Evolutionary conservation across 1,140 invertebrate species (phyloP), one percentile per base, ranked within the genome.

Genomic region (Hirudo medicinalis): DNA sequence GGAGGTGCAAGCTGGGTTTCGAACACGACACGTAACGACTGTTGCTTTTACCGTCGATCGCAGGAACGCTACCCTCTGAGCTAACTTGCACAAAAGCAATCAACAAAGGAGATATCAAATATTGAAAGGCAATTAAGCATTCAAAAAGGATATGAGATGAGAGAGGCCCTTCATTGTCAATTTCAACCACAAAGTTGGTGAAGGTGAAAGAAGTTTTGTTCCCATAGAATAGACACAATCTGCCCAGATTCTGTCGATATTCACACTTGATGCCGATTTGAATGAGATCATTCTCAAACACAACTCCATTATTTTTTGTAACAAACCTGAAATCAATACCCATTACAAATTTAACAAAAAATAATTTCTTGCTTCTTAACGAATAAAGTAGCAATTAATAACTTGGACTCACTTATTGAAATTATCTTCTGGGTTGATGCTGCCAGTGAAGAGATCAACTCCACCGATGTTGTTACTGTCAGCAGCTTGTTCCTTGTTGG

Each of bases 231-330:
- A 99, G 83, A 32, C 91, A 91, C 75, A 99, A 86, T 74, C 96
- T 87, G 13, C 94, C 96, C 75, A 98, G 86, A 85, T 98, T 98
- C 80, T 94, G 90, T 78, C 92, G 85, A 71, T 79, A 83, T 82
- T 99, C 96, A 76, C 92, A 92, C 83, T 99, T 99, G 0, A 97
- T 91, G 71, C 95, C 96, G 77, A 99, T 96, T 86, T 99, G 96
- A 72, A 99, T 89, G 66, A 97, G 84, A 78, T 97, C 94, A 84
- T 97, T 98, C 84, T 99, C 96, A 84, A 94, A 99, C 15, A 99
- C 85, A 29, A 99, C 91, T 43, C 96, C 97, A 74, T 80, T 81
- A 72, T 80, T 78, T 85, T 98, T 99, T 81, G 92, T 95, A 67
- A 97, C 86, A 81, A 98, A 96, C 81, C 89, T 91, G 78, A 54